Conservation (phyloP, 2,113 vertebrate species). For the Crotophaga sulcirostris region DNA sequence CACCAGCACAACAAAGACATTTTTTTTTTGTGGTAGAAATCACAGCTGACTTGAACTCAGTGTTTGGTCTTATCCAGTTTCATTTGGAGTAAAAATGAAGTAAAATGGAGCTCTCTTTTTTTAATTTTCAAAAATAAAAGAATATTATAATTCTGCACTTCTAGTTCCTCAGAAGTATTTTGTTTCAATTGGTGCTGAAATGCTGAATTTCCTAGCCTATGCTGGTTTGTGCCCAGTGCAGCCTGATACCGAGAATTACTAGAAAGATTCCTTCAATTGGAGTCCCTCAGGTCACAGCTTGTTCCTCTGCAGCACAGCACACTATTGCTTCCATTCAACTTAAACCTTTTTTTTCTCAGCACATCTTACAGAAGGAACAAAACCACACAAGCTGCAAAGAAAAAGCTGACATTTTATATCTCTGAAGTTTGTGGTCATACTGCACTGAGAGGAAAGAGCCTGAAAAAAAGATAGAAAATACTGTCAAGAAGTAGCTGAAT, state of each 20-base stretch:
- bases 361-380: not conserved
- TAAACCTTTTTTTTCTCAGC: not conserved
- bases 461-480: not conserved
- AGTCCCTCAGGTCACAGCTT: not conserved
- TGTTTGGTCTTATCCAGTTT: not conserved
- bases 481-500: not conserved
- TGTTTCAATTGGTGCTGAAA: not conserved
- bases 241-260: not conserved
- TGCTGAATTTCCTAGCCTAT: not conserved
- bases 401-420: not conserved
- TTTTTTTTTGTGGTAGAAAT: not conserved
- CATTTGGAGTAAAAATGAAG: not conserved
- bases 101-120: not conserved
- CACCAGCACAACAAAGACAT: not conserved
- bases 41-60: not conserved
- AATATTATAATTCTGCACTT: not conserved
- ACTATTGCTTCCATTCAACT: not conserved
- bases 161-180: not conserved
- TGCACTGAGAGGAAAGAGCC: not conserved
- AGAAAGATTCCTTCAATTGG: not conserved
- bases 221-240: not conserved
- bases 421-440: not conserved
- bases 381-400: not conserved
- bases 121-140: not conserved
- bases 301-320: not conserved